phyloP scores from a whole-genome alignment of 2,888 invertebrate species.

The Polia nebulosa region DNA sequence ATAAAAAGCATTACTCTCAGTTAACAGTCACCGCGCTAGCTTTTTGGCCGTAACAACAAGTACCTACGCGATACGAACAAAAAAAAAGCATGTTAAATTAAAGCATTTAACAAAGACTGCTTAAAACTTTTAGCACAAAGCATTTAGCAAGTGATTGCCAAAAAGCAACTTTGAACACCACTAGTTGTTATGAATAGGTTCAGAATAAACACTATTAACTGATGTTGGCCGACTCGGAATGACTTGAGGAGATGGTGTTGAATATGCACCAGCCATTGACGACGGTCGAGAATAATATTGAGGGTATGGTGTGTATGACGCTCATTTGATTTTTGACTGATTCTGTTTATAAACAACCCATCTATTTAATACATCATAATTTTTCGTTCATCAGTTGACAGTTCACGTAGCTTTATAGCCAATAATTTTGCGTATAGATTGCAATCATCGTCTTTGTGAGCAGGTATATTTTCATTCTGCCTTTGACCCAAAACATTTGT shows the following conservation, averaged over 20 bases:
- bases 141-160: no score
- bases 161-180: constrained; percentile 37
- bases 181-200: constrained; percentile 45
- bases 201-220: constrained; percentile 53
- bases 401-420: constrained; percentile 62
- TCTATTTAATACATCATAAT: constrained; percentile 61
- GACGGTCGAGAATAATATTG: constrained; percentile 37
- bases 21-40: no score
- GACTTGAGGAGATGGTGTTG: constrained; percentile 48
- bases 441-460: constrained; percentile 63
- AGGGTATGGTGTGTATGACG: constrained; percentile 36
- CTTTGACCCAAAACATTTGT: constrained; percentile 57
- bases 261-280: constrained; percentile 32
- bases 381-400: constrained; percentile 56
- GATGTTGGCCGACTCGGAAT: constrained; percentile 55
- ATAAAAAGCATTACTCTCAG: no score
- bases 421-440: no score
- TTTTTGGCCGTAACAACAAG: no score
- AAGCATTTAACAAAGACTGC: no score
- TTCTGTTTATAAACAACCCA: constrained; percentile 56
- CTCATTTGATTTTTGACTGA: constrained; percentile 32
- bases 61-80: no score
- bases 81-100: no score
- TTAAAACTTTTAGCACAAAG: no score
- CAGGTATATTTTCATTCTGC: constrained; percentile 44